Conservation (phyloP, 2,797 vertebrate species). For the Galago senegalensis region DNA sequence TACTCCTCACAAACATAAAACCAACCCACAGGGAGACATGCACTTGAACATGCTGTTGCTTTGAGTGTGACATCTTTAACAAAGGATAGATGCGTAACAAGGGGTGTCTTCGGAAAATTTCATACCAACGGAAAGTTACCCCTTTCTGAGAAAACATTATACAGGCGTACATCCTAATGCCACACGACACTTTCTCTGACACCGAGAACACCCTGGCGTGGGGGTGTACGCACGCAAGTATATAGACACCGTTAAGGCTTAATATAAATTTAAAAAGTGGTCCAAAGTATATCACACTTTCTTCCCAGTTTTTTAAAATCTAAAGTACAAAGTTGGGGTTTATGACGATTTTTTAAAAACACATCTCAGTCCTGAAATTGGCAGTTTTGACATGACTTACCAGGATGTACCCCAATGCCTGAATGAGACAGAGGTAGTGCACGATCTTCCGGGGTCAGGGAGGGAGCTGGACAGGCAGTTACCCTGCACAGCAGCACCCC, state of each 20-base stretch:
- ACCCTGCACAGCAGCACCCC: slow-evolving; percentile 18
- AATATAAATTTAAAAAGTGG: slow-evolving; percentile 60
- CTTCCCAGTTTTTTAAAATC: slow-evolving; percentile 77
- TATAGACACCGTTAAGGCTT: slow-evolving; percentile 77
- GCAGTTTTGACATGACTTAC: slow-evolving; percentile 76
- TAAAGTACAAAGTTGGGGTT: slow-evolving; percentile 76
- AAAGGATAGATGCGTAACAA: neutral
- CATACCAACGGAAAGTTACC: slow-evolving; percentile 10
- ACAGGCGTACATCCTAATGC: neutral
- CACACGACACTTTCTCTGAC: neutral
- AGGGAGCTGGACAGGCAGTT: neutral
- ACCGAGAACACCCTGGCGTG: neutral
- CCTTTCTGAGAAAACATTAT: slow-evolving; percentile 16
- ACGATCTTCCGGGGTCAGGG: neutral
- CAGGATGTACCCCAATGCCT: slow-evolving; percentile 60
- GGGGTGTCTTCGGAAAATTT: neutral
- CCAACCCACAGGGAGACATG: neutral
- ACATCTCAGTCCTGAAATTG: slow-evolving; percentile 68
- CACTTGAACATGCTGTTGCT: neutral
- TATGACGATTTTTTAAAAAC: slow-evolving; percentile 49
- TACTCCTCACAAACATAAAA: neutral
- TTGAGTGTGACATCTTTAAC: neutral
- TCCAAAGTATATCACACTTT: slow-evolving; percentile 62
- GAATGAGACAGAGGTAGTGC: slow-evolving; percentile 61
- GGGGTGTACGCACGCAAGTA: neutral